Conservation (phyloP, 2,888 invertebrate species). For the Choristoneura rosaceana region DNA sequence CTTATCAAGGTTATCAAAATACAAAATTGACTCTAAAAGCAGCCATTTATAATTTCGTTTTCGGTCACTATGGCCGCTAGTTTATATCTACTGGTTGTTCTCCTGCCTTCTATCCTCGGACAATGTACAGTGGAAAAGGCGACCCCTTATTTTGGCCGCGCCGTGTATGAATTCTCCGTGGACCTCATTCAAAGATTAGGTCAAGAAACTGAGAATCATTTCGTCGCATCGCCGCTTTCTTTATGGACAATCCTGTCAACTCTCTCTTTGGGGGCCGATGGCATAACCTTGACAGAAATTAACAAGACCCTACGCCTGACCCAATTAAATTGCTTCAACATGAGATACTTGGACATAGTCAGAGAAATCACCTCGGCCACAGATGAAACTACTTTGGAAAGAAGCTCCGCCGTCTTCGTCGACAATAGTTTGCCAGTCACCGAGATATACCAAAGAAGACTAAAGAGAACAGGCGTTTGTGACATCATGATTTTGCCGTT, state of each 20-base stretch:
- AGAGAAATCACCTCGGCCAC: constrained; percentile 50
- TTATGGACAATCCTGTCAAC: constrained; percentile 69
- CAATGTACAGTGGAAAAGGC: constrained; percentile 58
- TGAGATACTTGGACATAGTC: constrained; percentile 62
- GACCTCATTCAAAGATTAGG: constrained; percentile 51
- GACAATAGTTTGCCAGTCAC: constrained; percentile 57
- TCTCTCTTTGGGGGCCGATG: constrained; percentile 65
- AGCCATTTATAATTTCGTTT: constrained; percentile 29
- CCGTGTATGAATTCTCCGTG: constrained; percentile 58
- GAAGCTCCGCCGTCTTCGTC: constrained; percentile 64
- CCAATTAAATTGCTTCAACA: constrained; percentile 66
- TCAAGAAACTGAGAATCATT: constrained; percentile 71
- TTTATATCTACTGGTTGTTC: constrained; percentile 45
- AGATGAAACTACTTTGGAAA: constrained; percentile 57
- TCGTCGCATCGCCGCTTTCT: constrained; percentile 68
- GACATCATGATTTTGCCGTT: constrained; percentile 59
- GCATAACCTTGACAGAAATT: constrained; percentile 62
- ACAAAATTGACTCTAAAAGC: constrained; percentile 12
- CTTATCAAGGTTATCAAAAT: constrained; percentile 39
- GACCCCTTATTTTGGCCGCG: constrained; percentile 52
- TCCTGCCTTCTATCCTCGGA: constrained; percentile 49
- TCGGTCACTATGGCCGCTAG: constrained; percentile 48
- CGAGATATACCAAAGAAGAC: constrained; percentile 52
- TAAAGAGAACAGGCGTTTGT: constrained; percentile 55
- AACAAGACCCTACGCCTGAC: constrained; percentile 59